Base-by-base conservation (phyloP, 2,113 vertebrate genomes). In the Kryptolebias marmoratus region DNA sequence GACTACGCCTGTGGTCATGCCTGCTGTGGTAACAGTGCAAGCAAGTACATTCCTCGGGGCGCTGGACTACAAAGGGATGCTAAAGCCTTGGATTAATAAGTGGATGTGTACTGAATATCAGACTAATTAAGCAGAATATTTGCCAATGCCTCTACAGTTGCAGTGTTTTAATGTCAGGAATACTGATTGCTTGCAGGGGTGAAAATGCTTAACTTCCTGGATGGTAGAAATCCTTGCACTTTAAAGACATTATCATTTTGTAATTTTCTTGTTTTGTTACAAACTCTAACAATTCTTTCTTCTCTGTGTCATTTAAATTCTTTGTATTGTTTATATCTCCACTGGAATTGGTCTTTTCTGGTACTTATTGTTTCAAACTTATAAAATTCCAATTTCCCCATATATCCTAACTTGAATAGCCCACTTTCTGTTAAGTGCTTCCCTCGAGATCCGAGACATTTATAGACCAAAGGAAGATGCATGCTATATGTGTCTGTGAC, bases 61-160 rank as follows among this genome's bases (percentile, higher is more conserved):
- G 50, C 44, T 64, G 27, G 36, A 47, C 68, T 75, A 75, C 77
- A 80, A 70, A 79, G 75, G 39, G 44, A 73, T 67, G 22, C 69
- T 79, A 62, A 63, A 80, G 47, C 64, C 66, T 75, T 68, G 64
- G 83, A 81, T 85, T 78, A 76, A 83, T 83, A 76, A 67, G 14
- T 63, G 73, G 69, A 73, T 75, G 61, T 82, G 72, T 69, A 47
- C 68, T 79, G 53, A 77, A 72, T 82, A 75, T 70, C 56, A 77
- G 7, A 30, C 39, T 77, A 77, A 87, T 87, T 76, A 85, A 69
- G 66, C 73, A 11, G 59, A 75, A 28, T 55, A 42, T 72, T 81
- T 75, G 5, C 27, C 18, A 53, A 61, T 47, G n/a, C 56, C 36
- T 48, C 36, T 57, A 36, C 28, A 59, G 45, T 58, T 60, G 55